Percentiles rank a stretch among this genome's conserved stretches.
Evolutionary conservation across 1,140 invertebrate species (phyloP).

Genomic region (Acromyrmex charruanus): DNA sequence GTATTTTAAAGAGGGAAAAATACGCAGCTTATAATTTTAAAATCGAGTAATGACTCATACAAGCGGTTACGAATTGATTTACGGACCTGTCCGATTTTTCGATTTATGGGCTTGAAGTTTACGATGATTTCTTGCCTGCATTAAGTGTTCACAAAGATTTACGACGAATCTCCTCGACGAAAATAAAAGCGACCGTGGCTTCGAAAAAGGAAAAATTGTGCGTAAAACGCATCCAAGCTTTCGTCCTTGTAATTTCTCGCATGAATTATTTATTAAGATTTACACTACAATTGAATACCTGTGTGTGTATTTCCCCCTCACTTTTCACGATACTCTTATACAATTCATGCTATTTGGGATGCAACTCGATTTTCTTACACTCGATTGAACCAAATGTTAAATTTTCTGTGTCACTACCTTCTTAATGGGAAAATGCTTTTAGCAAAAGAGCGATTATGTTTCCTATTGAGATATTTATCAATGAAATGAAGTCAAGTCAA

Average conservation of each 20-base stretch:
- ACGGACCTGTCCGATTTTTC: background rate
- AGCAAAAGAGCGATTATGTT: constrained; percentile 18
- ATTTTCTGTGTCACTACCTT: constrained; percentile 15
- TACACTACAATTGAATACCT: background rate
- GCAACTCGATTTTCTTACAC: background rate
- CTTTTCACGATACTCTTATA: background rate
- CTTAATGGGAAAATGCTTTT: background rate
- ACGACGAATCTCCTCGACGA: constrained; percentile 29
- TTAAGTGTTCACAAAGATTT: constrained; percentile 1
- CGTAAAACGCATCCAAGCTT: background rate
- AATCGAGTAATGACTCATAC: background rate
- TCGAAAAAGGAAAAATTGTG: background rate
- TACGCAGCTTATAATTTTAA: background rate
- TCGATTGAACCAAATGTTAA: background rate
- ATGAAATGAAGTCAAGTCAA: background rate
- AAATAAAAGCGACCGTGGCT: background rate
- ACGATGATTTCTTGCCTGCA: constrained; percentile 8
- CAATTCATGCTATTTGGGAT: background rate
- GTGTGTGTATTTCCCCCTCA: constrained; percentile 6
- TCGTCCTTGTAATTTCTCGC: constrained; percentile 49
- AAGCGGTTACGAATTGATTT: constrained; percentile 34
- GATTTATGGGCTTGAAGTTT: constrained; percentile 10
- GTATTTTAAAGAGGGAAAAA: background rate
- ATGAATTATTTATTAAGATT: constrained; percentile 33
- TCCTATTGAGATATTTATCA: background rate